Evolutionary conservation across 2,113 vertebrate species (phyloP), one percentile per base, ranked within the genome.

Genomic region (Rhagologus leucostigma): DNA sequence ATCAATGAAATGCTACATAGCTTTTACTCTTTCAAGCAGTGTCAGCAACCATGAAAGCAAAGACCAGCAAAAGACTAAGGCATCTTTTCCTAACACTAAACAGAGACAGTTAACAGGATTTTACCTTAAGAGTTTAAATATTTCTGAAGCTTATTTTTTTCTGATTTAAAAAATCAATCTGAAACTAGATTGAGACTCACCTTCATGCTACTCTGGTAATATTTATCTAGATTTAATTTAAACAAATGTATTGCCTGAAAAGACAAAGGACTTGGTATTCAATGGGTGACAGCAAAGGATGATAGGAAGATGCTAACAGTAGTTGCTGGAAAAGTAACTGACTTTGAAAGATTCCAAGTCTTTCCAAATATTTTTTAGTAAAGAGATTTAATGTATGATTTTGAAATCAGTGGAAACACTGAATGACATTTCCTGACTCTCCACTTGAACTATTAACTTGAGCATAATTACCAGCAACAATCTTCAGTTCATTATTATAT

Each of bases 1-100:
- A 93, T 79, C 53, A 84, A 13, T 64, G 79, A 95, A 63, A 55
- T 10, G 29, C 81, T 89, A 95, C 94, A 84, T 84, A 23, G 67
- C 35, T 81, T 83, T 92, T 80, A 78, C 17, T 86, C 53, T 60
- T 94, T 81, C 65, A 67, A 81, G 77, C 44, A 64, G 22, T 7
- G 70, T 95, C 95, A 95, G 94, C 93, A 80, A 78, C 20, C 76
- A 26, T 50, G 71, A 95, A 92, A 79, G 56, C 53, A 89, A 78
- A 95, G 77, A 77, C 68, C 63, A 80, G 77, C 57, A 84, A 87
- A 87, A 96, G 37, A 74, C 69, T 32, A 91, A 59, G 33, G 73
- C 87, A 79, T 41, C 44, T 77, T 92, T 84, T 81, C 1, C 1
- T 52, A 92, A 81, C 13, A 22, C 21, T 74, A 79, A 59, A 49